Base-by-base conservation (phyloP, 2,888 invertebrate genomes). In the Limnephilus lunatus region DNA sequence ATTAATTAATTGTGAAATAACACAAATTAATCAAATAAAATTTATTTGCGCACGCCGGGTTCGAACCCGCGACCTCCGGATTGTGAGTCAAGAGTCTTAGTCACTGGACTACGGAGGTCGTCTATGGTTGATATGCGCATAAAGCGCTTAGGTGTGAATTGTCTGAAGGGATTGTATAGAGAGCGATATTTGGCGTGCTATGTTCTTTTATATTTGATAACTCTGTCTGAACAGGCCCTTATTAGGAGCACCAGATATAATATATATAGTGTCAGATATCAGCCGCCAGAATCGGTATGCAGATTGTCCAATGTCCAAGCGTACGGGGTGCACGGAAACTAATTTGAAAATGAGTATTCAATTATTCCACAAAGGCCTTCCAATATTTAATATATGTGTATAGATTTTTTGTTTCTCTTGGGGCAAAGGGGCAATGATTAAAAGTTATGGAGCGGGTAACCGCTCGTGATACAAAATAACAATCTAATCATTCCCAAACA, bases 401-500 rank as follows among this genome's bases (percentile, higher is more conserved):
- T 90, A 53, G 31, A 83, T 90, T 90, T 90, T 90, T 90, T 90
- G 90, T 90, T 90, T 85, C 85, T 44, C 39, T 48, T 25, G 85
- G 90, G 90, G 53, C 53, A 68, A 68, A 68, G 53, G 53, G 53
- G 68, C 92, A 90, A 87, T 92, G 92, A 92, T 92, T 92, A 92
- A 92, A 92, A 92, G 92, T 89, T 90, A 92, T 68, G 92, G 87
- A 92, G 92, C 92, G 90, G 90, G 90, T 92, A 92, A 92, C 90
- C 87, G 92, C 92, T 92, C 92, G 92, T 81, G 92, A 90, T 92
- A 92, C 92, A 83, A 90, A 92, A 92, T 93, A 93, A 93, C 93
- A 93, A 93, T 92, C 93, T 93, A 93, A 93, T 93, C 93, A 93
- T 93, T 93, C 86, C 90, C 93, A 93, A 93, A 93, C 93, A 93